phyloP scores from a whole-genome alignment of 2,888 invertebrate genomes.

The Dascillus cervinus region DNA sequence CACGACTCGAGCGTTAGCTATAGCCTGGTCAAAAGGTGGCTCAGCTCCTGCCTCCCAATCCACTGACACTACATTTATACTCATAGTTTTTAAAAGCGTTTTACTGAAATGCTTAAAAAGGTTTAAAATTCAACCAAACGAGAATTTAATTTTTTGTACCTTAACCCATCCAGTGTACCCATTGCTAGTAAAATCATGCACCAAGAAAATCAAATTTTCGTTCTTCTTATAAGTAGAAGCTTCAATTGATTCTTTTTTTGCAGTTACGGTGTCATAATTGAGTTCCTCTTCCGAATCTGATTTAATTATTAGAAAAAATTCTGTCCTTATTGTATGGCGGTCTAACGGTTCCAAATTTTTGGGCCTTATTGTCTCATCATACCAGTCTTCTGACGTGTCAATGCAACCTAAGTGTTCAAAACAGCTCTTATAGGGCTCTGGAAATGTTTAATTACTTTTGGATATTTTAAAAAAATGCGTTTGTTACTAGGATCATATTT shows the following conservation, averaged over 20 bases:
- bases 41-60: constrained; percentile 48
- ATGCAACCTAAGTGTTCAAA: constrained; percentile 40
- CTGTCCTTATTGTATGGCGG: constrained; percentile 38
- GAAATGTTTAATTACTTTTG: background rate
- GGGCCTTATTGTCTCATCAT: constrained; percentile 33
- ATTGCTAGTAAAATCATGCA: constrained; percentile 43
- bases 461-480: too few relatives aligned
- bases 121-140: too few relatives aligned
- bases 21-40: constrained; percentile 49
- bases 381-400: constrained; percentile 37
- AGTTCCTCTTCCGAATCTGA: constrained; percentile 2
- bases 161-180: constrained; percentile 42
- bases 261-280: constrained; percentile 11
- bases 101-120: constrained; percentile 25
- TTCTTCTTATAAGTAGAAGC: constrained; percentile 27
- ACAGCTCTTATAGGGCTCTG: constrained; percentile 31
- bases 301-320: constrained; percentile 28
- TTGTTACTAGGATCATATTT: too few relatives aligned
- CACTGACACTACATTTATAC: constrained; percentile 43
- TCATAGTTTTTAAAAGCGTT: constrained; percentile 17
- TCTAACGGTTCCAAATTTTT: constrained; percentile 37
- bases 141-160: too few relatives aligned
- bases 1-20: constrained; percentile 51
- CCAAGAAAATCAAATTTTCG: constrained; percentile 23
- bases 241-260: constrained; percentile 23